Base-by-base conservation (phyloP, 1,140 invertebrate species). In the Drosophila lacteicornis region DNA sequence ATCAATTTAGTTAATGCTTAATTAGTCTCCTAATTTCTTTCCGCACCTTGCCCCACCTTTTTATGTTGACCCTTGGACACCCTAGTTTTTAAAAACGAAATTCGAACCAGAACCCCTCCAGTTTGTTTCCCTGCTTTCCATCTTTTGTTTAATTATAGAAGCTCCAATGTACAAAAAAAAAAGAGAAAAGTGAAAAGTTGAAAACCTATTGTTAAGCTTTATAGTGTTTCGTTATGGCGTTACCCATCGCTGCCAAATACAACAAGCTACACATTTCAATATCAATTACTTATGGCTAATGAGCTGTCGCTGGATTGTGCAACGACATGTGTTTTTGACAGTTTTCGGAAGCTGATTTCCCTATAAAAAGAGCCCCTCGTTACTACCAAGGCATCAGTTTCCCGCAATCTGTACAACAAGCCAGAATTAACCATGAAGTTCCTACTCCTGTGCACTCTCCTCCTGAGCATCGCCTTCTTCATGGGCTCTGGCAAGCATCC, bases 131-230 rank as follows among this genome's bases (percentile, higher is more conserved):
- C 17, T 4, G 3, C 17, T 51, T 70, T 56, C 51, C 60, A 55
- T 17, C 43, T 63, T 55, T 55, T 74, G 55, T 88, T 87, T 69
- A 86, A 77, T 88, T 83, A 88, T 83, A 87, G 46, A 79, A 69
- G 50, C 56, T 78, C 62, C 56, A 56, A 56, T 78, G 74, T 78
- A 77, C 56, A 77, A 76, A 76, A 75, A 15, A 15, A 27, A 58
- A 49, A 17, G 42, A 47, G 36, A 15, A 15, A 36, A 69, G 38
- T 38, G 38, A 73, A 77, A 42, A 69, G 38, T 38, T 30, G 67
- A 77, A 42, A 74, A 70, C 57, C 63, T 63, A 77, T 53, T 86
- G 77, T 87, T 82, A 60, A 69, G 58, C 65, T 63, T 61, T 68
- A 50, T 53, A 60, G 56, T 76, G 42, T 70, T 62, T 61, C 65